Base-by-base conservation (phyloP, 2,797 vertebrate species). In the Meda fulgida region DNA sequence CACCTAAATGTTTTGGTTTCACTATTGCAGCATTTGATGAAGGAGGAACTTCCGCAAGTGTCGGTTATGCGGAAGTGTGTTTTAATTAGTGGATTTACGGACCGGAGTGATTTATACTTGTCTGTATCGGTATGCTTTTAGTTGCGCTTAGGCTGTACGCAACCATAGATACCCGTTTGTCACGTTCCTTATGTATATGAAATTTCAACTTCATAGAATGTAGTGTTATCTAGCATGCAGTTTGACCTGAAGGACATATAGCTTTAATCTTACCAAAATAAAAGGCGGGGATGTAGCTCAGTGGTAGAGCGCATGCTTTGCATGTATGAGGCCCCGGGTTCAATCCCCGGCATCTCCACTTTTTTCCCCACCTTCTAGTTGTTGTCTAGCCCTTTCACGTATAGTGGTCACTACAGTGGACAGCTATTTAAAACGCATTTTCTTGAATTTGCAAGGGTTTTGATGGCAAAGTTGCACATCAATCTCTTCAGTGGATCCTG, bases 321-420 rank as follows among this genome's bases (percentile, higher is more conserved):
- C 88, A 88, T 89, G 88, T 90, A 87, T 90, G 89, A 89, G 86
- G 88, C 80, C 88, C 89, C 76, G 88, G 86, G 86, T 89, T 89
- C 86, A 88, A 86, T 89, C 86, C 86, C 63, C 63, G 63, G 63
- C 63, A 65, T 65, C 63, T 65, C 63, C 63, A 65, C 63, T 31
- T 31, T 31, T 31, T 31, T 31, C 4, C 2, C 4, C 1, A 58
- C 9, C 26, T 1, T 26, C 1, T 11, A 10, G 23, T 26, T 65
- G 26, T 31, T 65, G 14, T 65, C 63, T 8, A 0, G 14, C n/a
- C n/a, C n/a, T n/a, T n/a, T n/a, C n/a, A n/a, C n/a, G n/a, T n/a
- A n/a, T n/a, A n/a, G n/a, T n/a, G n/a, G n/a, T n/a, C n/a, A n/a
- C n/a, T n/a, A n/a, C n/a, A n/a, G n/a, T n/a, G n/a, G n/a, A n/a